These are phyloP conservation scores for Drosophila burlai DNA, from an alignment of 1,140 invertebrate species.

Conservation along the genomic window DNA sequence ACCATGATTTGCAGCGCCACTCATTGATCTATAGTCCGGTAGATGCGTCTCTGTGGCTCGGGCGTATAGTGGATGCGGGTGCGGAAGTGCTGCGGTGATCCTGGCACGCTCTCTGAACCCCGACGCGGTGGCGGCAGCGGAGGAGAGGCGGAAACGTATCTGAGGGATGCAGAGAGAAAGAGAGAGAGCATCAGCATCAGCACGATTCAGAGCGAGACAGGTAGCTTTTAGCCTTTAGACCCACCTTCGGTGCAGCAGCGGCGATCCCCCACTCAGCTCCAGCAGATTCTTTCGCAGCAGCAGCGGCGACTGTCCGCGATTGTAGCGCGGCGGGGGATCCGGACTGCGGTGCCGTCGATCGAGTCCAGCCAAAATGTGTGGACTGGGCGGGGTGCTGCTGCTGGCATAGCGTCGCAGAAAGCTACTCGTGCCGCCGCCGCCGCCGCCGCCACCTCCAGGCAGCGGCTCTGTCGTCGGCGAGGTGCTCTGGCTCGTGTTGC, in stretches of 20 bases:
- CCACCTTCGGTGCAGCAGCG: slow-evolving; percentile 88
- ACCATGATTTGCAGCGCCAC: slow-evolving; percentile 85
- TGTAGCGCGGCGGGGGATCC: slow-evolving; percentile 89
- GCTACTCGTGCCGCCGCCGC: slow-evolving; percentile 18
- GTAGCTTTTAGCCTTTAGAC: background rate
- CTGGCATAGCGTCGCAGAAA: slow-evolving; percentile 8
- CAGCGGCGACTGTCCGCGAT: slow-evolving; percentile 88
- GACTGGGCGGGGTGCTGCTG: slow-evolving; percentile 64
- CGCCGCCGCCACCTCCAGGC: slow-evolving; percentile 32
- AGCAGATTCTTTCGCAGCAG: slow-evolving; percentile 87
- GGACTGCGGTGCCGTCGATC: slow-evolving; percentile 87
- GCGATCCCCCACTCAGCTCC: slow-evolving; percentile 86
- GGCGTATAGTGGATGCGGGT: slow-evolving; percentile 90
- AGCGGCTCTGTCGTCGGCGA: slow-evolving; percentile 71
- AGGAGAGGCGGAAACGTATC: slow-evolving; percentile 89
- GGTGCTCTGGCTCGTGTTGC: slow-evolving; percentile 75
- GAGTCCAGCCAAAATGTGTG: slow-evolving; percentile 71
- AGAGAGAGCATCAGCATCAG: background rate
- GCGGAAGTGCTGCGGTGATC: slow-evolving; percentile 89
- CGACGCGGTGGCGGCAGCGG: slow-evolving; percentile 90
- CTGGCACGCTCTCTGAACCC: slow-evolving; percentile 89
- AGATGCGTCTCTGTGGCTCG: slow-evolving; percentile 89
- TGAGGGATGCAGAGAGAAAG: slow-evolving; percentile 45
- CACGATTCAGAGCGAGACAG: slow-evolving; percentile 10
- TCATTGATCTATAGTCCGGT: slow-evolving; percentile 86